phyloP scores from a whole-genome alignment of 2,797 vertebrate species.

The Paedocypris micromegethes region DNA sequence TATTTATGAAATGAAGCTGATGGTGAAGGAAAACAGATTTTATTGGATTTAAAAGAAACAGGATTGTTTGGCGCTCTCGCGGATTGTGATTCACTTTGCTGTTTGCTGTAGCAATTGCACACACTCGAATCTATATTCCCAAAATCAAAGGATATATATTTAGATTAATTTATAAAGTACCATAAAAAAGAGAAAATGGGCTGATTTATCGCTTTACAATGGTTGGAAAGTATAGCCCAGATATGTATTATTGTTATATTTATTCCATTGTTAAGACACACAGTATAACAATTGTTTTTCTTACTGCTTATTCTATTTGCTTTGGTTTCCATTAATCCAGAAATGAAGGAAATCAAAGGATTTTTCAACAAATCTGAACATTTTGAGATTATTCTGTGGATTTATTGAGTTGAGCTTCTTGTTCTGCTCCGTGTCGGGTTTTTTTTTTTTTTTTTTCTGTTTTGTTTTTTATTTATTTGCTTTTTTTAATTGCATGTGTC shows the following conservation, averaged over 20 bases:
- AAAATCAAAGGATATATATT: no score
- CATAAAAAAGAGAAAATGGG: no score
- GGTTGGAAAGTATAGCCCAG: constrained; percentile 7
- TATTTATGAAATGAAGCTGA: constrained; percentile 18
- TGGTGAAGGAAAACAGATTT: no score
- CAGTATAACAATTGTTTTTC: neutral
- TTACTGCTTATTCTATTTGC: neutral
- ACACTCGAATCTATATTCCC: no score
- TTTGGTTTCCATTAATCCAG: constrained; percentile 11
- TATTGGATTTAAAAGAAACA: no score
- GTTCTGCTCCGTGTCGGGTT: no score
- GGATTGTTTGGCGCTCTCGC: no score
- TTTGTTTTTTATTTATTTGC: constrained; percentile 8
- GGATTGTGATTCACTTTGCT: no score
- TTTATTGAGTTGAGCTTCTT: neutral
- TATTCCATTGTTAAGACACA: neutral
- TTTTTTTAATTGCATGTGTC: constrained; percentile 14
- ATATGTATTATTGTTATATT: neutral
- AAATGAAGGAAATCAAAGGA: neutral
- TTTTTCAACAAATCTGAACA: neutral
- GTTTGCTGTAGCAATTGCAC: no score
- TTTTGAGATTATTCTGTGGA: neutral
- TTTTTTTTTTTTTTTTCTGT: neutral
- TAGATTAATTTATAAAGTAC: no score
- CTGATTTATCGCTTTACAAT: neutral